Evolutionary conservation across 2,797 vertebrate species (phyloP), one percentile per base, ranked within the genome.

Genomic region (Odontamblyopus lacepedii): DNA sequence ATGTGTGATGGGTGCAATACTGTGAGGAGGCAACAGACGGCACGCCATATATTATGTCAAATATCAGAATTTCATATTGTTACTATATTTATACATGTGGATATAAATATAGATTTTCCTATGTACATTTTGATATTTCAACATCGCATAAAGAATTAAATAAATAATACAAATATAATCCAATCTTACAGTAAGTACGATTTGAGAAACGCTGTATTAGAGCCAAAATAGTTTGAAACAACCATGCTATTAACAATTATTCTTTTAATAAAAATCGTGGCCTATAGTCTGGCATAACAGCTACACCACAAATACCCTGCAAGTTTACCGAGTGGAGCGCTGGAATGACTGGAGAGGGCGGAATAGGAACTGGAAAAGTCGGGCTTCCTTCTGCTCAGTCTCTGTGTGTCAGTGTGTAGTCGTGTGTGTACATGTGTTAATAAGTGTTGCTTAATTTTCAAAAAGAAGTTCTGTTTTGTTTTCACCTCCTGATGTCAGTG

Each of bases 401-500:
- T 93, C 70, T 78, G 74, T 75, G 61, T 78, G 81, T 75, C 51
- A 48, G 44, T 48, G 44, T 48, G 44, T 48, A 13, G 44, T 48
- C 3, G 12, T 48, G 71, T 69, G 38, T 75, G 35, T 69, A 78
- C 81, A 81, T 89, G 79, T 88, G 79, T 80, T 78, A 84, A 65
- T 53, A 67, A 53, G 65, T 83, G 87, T 85, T 85, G 72, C 70
- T 85, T 84, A 82, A n/a, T 82, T 73, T 85, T 68, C 78, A 48
- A 59, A 82, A 78, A 57, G 60, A 68, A 62, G 56, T 57, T 75
- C 75, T 85, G 79, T 78, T 85, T 83, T 41, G 62, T 78, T 93
- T 96, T 99, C 97, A 98, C 97, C 97, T 99, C 89, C 94, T 93
- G 92, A 98, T 95, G 79, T 98, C 96, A 0, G 95, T 94, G 85